Base-by-base conservation (phyloP, 2,888 invertebrate species). In the Phasia obesa region DNA sequence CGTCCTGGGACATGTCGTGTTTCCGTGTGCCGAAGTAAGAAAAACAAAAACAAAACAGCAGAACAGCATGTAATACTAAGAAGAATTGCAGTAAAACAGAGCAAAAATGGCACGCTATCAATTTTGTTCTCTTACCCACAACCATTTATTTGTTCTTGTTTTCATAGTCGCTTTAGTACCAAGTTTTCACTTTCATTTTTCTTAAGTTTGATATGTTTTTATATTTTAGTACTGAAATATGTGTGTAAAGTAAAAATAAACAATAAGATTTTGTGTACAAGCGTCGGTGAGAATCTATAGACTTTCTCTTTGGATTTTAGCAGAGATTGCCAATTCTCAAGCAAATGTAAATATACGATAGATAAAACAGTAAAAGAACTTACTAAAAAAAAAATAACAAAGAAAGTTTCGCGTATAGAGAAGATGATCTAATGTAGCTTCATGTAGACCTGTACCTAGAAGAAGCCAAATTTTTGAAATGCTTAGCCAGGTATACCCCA, bases 61-160 rank as follows among this genome's bases (percentile, higher is more conserved):
- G 25, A 74, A 42, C 4, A 49, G 25, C 35, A 25, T 59, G 15
- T 67, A 51, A 19, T 51, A 49, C 51, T 65, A 65, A 49, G 57
- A 82, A 57, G 49, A 60, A 65, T 49, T 82, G 65, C 74, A 75
- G 57, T 88, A 86, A 88, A 88, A 76, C 85, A 85, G 86, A 78
- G 74, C 71, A 75, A 51, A 78, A 75, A 65, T 81, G 59, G 27
- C 70, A 76, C 57, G 55, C 67, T 74, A 35, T 53, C 65, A 5
- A 35, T 35, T 55, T 17, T 53, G 4, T 60, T 59, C 67, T 67
- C 38, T 67, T 35, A 47, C 35, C 35, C 57, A 74, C 44, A 15
- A 69, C 59, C 38, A n/a, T 35, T 60, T 21, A 31, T 11, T 27
- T 53, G 51, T 38, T 23, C 9, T 70, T 53, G 62, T 44, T 55